phyloP scores from a whole-genome alignment of 2,113 vertebrate species.

The Piprites chloris region DNA sequence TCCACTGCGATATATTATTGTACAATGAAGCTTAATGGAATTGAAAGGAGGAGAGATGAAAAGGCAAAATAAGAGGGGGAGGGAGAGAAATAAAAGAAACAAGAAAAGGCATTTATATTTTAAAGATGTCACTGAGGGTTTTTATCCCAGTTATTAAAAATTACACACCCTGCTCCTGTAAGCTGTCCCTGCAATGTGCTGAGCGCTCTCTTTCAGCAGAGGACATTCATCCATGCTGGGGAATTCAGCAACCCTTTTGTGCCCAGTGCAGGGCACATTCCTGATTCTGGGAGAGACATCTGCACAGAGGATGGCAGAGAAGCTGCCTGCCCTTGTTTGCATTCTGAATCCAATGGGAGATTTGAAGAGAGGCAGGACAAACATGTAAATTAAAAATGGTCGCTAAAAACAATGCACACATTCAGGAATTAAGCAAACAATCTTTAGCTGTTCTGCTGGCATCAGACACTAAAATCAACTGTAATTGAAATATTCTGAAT shows the following conservation, averaged over 20 bases:
- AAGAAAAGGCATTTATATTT: slow-evolving; percentile 53
- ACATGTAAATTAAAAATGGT: slow-evolving; percentile 44
- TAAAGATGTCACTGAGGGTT: slow-evolving; percentile 48
- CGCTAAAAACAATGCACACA: slow-evolving; percentile 59
- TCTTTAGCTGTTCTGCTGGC: slow-evolving; percentile 55
- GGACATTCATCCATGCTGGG: neutral
- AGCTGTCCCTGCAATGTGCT: slow-evolving; percentile 9
- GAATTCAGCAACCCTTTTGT: neutral
- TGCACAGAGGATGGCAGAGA: neutral
- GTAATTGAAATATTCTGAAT: slow-evolving; percentile 48
- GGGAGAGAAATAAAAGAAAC: slow-evolving; percentile 17
- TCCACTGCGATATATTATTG: slow-evolving; percentile 67
- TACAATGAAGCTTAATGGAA: slow-evolving; percentile 64
- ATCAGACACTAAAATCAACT: slow-evolving; percentile 31
- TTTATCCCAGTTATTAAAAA: slow-evolving; percentile 52
- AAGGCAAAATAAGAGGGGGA: slow-evolving; percentile 40
- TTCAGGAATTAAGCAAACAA: slow-evolving; percentile 67
- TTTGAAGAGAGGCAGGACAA: slow-evolving; percentile 14
- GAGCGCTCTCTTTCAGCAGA: neutral
- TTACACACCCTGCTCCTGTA: slow-evolving; percentile 53
- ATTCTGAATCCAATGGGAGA: neutral
- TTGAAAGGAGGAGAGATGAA: slow-evolving; percentile 67
- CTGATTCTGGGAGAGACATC: neutral
- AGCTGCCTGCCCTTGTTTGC: neutral
- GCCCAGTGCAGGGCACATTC: neutral